Evolutionary conservation across 2,797 vertebrate genomes (phyloP).

Genomic region (Neosalanx taihuensis): DNA sequence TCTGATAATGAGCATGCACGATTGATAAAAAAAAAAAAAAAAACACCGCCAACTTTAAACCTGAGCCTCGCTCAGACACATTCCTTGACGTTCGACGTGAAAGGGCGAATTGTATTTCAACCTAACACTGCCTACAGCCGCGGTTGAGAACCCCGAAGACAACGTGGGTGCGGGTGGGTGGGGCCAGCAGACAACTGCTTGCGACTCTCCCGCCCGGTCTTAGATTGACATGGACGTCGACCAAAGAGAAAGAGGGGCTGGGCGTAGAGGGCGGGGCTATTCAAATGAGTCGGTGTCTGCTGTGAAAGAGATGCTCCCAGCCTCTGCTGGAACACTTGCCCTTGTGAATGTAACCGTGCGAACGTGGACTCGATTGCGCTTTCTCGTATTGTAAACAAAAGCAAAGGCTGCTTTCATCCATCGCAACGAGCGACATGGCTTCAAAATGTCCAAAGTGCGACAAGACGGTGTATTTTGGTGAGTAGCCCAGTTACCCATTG

Average conservation of each 20-base stretch:
- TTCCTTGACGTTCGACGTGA: constrained; percentile 71
- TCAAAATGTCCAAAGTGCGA: constrained; percentile 97
- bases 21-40: neutral
- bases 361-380: constrained; percentile 21
- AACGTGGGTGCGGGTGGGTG: constrained; percentile 38
- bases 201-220: constrained; percentile 40
- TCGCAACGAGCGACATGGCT: constrained; percentile 72
- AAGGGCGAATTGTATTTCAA: constrained; percentile 71
- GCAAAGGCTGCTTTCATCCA: constrained; percentile 34
- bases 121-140: constrained; percentile 51
- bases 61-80: constrained; percentile 63
- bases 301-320: constrained; percentile 58
- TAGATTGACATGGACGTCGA: constrained; percentile 32
- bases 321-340: constrained; percentile 49
- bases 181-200: constrained; percentile 33
- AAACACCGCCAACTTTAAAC: constrained; percentile 51
- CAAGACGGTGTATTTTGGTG: constrained; percentile 96
- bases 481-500: constrained; percentile 54
- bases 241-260: constrained; percentile 20
- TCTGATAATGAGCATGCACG: neutral
- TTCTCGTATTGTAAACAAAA: constrained; percentile 8
- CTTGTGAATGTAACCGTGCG: constrained; percentile 18
- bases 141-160: constrained; percentile 42
- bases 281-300: constrained; percentile 55
- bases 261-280: constrained; percentile 58